These are phyloP conservation scores for Campopleginae sp. DNA, from an alignment of 2,888 invertebrate species.

Conservation along the genomic window DNA sequence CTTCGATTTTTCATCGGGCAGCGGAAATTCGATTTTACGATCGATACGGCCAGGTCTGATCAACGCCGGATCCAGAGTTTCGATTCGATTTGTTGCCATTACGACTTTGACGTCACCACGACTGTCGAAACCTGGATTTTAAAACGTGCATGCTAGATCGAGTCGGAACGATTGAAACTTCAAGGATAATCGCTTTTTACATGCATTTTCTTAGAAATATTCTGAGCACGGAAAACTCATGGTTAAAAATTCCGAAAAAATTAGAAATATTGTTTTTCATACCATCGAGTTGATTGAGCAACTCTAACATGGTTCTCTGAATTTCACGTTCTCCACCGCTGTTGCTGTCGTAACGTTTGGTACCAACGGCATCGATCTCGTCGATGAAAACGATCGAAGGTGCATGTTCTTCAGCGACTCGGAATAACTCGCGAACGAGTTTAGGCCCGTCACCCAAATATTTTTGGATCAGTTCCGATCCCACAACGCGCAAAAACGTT, in stretches of 20 bases:
- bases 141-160: slow-evolving; percentile 11
- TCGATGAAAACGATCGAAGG: slow-evolving; percentile 99
- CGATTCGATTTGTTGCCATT: slow-evolving; percentile 99
- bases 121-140: slow-evolving; percentile 80
- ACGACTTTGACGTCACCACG: slow-evolving; percentile 89
- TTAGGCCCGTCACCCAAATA: slow-evolving; percentile 99
- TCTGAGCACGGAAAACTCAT: background rate
- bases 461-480: slow-evolving; percentile 99
- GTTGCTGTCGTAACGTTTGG: slow-evolving; percentile 99
- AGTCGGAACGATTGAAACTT: too few species aligned
- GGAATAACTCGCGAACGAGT: slow-evolving; percentile 97
- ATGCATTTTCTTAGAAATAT: background rate
- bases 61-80: slow-evolving; percentile 98
- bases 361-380: slow-evolving; percentile 99
- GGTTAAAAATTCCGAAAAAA: background rate
- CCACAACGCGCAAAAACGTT: slow-evolving; percentile 98
- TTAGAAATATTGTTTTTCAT: slow-evolving; percentile 84
- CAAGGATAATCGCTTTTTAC: background rate
- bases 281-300: slow-evolving; percentile 99
- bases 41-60: slow-evolving; percentile 99
- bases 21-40: slow-evolving; percentile 99
- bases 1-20: slow-evolving; percentile 99
- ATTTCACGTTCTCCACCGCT: slow-evolving; percentile 99
- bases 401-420: slow-evolving; percentile 99
- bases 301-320: slow-evolving; percentile 99